Evolutionary conservation across 2,888 invertebrate species (phyloP), one percentile per base, ranked within the genome.

Genomic region (Cerastis leucographa): DNA sequence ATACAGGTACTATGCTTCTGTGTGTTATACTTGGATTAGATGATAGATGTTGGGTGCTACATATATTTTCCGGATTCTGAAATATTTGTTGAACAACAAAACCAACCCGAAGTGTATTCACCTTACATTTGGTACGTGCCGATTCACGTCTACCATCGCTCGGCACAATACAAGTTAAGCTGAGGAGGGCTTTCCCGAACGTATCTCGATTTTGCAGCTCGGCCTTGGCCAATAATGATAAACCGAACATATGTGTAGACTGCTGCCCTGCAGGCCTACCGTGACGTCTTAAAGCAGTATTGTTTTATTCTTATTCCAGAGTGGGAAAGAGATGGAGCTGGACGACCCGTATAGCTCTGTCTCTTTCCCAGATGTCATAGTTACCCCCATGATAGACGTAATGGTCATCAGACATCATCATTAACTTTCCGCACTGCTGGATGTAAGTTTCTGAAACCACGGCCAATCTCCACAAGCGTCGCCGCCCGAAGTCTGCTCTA

Each of bases 1-100:
- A 70, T 69, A 65, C 71, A 74, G 85, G 85, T 80, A 78, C 8
- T 14, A 35, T 6, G 42, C 44, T 35, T 11, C 3, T 29, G 59
- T 35, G 69, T 73, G 25, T 22, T 44, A 42, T 66, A 25, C 4
- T 74, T 65, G 1, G 11, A 46, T n/a, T 71, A 62, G 22, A 2
- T 40, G 7, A 9, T 3, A 2, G 14, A 59, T 29, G 1, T 49
- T 29, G 22, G 19, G 49, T 19, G 22, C 1, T 8, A 54, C 54
- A 12, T 12, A 5, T 54, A 54, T n/a, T 12, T 12, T 54, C 5
- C n/a, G 2, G 1, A 12, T 54, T 54, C 54, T 12, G 54, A n/a
- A 54, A n/a, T 54, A n/a, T n/a, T n/a, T 56, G 7, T 56, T 25
- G 14, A 14, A 25, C 14, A 56, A 25, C 4, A 12, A 25, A 56